A percentile compares a stretch with the other conserved stretches of the same genome.
Conservation (phyloP, 2,797 vertebrate species). For the Apodemus agrarius region DNA sequence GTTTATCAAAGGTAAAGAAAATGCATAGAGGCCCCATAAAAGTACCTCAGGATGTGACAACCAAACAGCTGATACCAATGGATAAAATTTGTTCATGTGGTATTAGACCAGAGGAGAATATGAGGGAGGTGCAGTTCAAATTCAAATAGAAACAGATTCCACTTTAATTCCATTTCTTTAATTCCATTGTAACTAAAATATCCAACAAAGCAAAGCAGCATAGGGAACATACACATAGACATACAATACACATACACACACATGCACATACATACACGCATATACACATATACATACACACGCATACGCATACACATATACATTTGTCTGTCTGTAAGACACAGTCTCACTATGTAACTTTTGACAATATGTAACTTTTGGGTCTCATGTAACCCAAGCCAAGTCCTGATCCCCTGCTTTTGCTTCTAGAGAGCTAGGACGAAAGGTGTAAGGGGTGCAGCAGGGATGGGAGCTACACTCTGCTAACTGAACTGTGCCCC, state of each 20-base stretch:
- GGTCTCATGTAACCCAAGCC: neutral
- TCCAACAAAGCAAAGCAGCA: neutral
- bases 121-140: neutral
- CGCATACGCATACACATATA: too few relatives aligned
- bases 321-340: too few relatives aligned
- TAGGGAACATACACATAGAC: neutral
- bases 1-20: neutral
- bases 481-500: neutral
- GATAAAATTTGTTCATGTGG: neutral
- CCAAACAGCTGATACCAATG: neutral
- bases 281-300: too few relatives aligned
- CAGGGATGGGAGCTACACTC: neutral
- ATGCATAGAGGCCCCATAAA: neutral
- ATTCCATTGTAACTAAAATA: neutral
- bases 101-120: neutral
- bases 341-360: too few relatives aligned
- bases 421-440: neutral
- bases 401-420: neutral
- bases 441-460: neutral
- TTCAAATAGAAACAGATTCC: neutral
- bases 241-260: too few relatives aligned
- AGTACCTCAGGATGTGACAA: neutral
- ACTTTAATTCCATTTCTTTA: neutral
- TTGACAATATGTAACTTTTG: neutral
- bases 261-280: too few relatives aligned